Evolutionary conservation across 92 coral and sea anemone genomes (phyloP).

Genomic region (Blastomussa wellsi): DNA sequence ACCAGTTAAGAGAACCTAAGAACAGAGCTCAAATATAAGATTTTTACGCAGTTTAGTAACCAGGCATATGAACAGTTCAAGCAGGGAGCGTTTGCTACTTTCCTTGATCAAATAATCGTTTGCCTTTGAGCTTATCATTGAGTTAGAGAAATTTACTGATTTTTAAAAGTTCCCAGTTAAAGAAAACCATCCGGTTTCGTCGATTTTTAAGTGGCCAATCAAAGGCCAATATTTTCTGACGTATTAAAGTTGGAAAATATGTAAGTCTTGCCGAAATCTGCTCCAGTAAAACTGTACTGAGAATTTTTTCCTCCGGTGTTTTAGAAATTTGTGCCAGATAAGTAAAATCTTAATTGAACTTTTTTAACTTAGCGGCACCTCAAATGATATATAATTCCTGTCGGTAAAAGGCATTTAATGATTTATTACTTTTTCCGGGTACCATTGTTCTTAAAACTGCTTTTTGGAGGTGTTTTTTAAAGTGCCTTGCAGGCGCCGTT

Average conservation of each 20-base stretch:
- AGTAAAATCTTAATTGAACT: neutral
- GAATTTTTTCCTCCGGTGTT: neutral
- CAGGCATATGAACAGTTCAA: neutral
- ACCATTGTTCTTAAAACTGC: conserved; percentile 15
- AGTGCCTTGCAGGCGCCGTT: neutral
- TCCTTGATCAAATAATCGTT: neutral
- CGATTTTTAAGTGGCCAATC: neutral
- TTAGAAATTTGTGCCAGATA: neutral
- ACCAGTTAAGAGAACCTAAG: neutral
- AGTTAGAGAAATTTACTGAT: neutral
- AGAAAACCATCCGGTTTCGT: neutral
- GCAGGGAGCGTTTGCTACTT: neutral
- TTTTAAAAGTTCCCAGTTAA: neutral
- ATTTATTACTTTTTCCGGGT: conserved; percentile 23
- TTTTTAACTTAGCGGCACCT: neutral
- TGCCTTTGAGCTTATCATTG: neutral
- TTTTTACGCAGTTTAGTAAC: neutral
- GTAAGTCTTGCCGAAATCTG: too few species aligned
- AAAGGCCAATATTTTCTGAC: neutral
- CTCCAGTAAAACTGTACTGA: neutral
- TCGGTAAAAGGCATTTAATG: neutral
- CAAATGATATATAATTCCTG: neutral
- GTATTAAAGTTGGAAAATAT: too few species aligned
- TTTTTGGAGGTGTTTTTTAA: neutral
- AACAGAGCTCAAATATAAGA: neutral